A percentile compares a stretch with the other conserved stretches of the same genome.
Evolutionary conservation across 2,797 vertebrate species (phyloP).

Genomic region (Zalophus californianus): DNA sequence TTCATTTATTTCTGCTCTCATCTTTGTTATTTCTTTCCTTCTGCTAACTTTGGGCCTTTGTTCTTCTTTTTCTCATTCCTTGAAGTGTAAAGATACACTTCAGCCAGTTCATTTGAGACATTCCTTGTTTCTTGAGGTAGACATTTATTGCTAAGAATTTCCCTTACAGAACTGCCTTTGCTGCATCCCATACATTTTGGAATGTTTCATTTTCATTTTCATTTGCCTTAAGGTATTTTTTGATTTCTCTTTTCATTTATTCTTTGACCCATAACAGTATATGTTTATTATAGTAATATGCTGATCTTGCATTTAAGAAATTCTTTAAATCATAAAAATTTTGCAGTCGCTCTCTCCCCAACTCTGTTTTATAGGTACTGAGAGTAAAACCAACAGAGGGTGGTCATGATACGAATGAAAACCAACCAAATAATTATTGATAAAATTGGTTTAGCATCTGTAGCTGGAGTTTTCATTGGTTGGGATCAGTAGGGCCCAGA

Average conservation of each 20-base stretch:
- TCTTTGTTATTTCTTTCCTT: not conserved
- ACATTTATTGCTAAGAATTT: not conserved
- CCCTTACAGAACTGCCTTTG: not conserved
- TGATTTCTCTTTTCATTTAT: not conserved
- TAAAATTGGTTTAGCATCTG: not conserved
- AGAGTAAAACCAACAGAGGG: not conserved
- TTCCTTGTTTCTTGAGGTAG: not conserved
- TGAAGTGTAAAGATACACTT: not conserved
- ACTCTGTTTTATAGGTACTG: not conserved
- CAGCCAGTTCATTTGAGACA: not conserved
- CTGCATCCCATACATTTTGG: not conserved
- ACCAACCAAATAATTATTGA: not conserved
- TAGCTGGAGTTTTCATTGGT: not conserved
- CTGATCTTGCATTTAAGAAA: not conserved
- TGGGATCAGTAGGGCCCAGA: not conserved
- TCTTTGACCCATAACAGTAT: not conserved
- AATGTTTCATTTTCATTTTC: not conserved
- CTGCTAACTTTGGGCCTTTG: not conserved
- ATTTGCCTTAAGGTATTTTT: not conserved
- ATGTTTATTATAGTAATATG: not conserved
- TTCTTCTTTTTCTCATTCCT: not conserved
- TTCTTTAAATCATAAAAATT: not conserved
- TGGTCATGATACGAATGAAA: not conserved
- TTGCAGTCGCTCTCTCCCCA: not conserved
- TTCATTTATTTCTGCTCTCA: not conserved